Base-by-base conservation (phyloP, 2,113 vertebrate species). In the Dromaius novaehollandiae region DNA sequence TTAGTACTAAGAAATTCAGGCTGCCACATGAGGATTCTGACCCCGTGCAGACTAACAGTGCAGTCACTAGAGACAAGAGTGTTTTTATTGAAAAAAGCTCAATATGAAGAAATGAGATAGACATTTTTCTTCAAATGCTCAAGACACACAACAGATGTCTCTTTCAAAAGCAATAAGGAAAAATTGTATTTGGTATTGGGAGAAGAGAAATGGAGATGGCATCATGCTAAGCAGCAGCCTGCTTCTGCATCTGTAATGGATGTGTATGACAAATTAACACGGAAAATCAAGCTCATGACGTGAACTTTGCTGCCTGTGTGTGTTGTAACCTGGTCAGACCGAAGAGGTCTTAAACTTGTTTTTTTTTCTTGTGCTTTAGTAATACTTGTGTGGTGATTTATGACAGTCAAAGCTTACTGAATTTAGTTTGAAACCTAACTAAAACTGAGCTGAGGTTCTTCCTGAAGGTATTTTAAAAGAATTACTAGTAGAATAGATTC, bases 181-280 rank as follows among this genome's bases (percentile, higher is more conserved):
- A 94, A 91, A 83, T 20, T 13, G 53, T 64, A 5, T 81, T 88
- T 94, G 92, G 22, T 78, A n/a, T 8, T 81, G 71, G 51, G 65
- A 91, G 53, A 78, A 77, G 75, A 50, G 87, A 90, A 91, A 44
- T 36, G 26, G 60, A 93, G 42, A 42, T 74, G 88, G 80, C 73
- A 69, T 91, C 95, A 80, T 84, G 91, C 96, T 90, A 95, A 82
- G 91, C 82, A 83, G 55, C 95, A 97, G 58, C 94, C 87, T 97
- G 94, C 50, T 96, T 77, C 64, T 88, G 80, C 93, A 75, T 83
- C 91, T 95, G 89, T 81, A 82, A 36, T 73, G 65, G 36, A 51
- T 46, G 13, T 8, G 17, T 20, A 16, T 89, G 87, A 56, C 60
- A 74, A 46, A 86, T 83, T 40, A 76, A 55, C 7, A 2, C 6